phyloP scores from a whole-genome alignment of 2,113 vertebrate species.

The Vulpes lagopus region DNA sequence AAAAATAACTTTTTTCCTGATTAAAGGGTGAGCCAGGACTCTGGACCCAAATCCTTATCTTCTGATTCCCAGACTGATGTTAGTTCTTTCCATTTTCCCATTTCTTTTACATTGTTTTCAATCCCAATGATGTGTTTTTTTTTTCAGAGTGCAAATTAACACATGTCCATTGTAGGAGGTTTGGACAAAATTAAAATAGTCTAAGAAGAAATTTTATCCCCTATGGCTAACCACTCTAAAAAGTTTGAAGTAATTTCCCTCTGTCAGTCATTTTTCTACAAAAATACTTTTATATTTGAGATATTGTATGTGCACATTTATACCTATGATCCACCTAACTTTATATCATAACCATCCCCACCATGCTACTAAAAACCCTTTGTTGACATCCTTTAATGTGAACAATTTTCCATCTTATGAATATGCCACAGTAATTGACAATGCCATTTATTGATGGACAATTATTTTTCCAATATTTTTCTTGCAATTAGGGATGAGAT shows the following conservation, averaged over 20 bases:
- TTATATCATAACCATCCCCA: background rate
- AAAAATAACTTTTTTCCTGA: background rate
- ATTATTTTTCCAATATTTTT: background rate
- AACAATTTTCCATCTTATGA: background rate
- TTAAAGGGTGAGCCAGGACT: background rate
- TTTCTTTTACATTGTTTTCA: background rate
- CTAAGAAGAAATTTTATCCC: background rate
- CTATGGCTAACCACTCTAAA: background rate
- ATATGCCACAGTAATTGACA: background rate
- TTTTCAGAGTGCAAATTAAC: background rate
- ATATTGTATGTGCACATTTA: background rate
- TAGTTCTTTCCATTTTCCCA: background rate
- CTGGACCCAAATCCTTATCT: background rate
- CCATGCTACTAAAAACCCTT: background rate
- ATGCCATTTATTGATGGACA: background rate
- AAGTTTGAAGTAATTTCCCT: background rate
- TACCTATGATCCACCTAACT: conserved; percentile 10
- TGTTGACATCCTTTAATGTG: background rate
- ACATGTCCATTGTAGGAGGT: background rate
- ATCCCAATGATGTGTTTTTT: background rate
- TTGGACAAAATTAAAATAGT: background rate
- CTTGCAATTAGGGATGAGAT: background rate
- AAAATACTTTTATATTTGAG: background rate
- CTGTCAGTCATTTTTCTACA: background rate
- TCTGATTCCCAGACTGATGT: background rate